Base-by-base conservation (phyloP, 2,888 invertebrate genomes). In the Philopedon plagiatum region DNA sequence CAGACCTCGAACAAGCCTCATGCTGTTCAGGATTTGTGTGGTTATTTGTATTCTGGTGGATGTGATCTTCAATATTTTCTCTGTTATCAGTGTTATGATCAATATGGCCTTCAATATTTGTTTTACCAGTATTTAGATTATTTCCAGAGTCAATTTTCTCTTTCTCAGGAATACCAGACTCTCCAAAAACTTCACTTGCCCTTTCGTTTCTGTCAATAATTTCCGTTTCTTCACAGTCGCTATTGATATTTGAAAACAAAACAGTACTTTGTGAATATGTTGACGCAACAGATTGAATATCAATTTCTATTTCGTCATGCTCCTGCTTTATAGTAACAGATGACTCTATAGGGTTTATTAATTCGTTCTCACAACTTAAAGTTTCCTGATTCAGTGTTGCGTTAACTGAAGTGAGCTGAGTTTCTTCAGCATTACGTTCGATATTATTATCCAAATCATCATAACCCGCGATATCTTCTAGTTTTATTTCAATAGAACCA, bases 171-270 rank as follows among this genome's bases (percentile, higher is more conserved):
- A n/a, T n/a, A n/a, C n/a, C n/a, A n/a, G n/a, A n/a, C n/a, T n/a
- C n/a, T n/a, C n/a, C n/a, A n/a, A n/a, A n/a, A n/a, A n/a, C 7
- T 1, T 4, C 37, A 37, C n/a, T 11, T 37, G 11, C 37, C 4
- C 1, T 37, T 2, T 37, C n/a, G 2, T 37, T 4, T 46, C 76
- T 68, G 75, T 83, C 82, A 34, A 82, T 78, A 37, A 76, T 64
- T 19, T 77, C 54, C 77, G 80, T 79, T 58, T 75, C 71, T n/a
- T 69, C 37, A 8, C 79, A 34, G 23, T 76, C 76, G 9, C 70
- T 75, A 29, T 49, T 21, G 13, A 77, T 19, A 44, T 60, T 7
- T 8, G 19, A 26, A 32, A 5, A 56, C 26, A 32, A 0, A 15
- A 57, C 34, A 34, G 56, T 57, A 37, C 9, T 37, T n/a, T 18